A percentile compares a stretch with the other conserved stretches of the same genome.
Evolutionary conservation across 2,888 invertebrate species (phyloP).

Genomic region (Oscheius sp.): DNA sequence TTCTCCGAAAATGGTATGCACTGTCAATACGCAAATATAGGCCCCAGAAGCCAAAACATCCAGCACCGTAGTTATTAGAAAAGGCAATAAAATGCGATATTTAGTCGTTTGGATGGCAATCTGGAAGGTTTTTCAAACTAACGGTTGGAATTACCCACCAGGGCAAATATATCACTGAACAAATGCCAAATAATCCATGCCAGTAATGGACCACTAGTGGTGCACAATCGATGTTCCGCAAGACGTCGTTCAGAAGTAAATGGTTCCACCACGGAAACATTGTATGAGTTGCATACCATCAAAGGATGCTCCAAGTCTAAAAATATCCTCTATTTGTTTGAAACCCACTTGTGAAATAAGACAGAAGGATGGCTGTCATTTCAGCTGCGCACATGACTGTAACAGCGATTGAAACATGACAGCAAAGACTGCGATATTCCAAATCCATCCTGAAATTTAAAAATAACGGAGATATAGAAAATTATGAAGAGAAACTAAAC

Average conservation of each 20-base stretch:
- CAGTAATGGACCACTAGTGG: constrained; percentile 47
- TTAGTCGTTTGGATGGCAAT: constrained; percentile 40
- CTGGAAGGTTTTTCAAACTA: constrained; percentile 29
- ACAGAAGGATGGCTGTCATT: constrained; percentile 40
- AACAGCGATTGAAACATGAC: constrained; percentile 51
- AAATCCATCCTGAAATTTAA: constrained; percentile 31
- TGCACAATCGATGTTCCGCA: constrained; percentile 47
- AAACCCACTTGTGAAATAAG: constrained; percentile 47
- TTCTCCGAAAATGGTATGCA: constrained; percentile 38
- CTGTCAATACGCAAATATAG: constrained; percentile 43
- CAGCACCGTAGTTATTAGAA: constrained; percentile 39
- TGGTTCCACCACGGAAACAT: constrained; percentile 42
- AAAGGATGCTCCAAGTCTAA: constrained; percentile 51
- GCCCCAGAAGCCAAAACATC: constrained; percentile 47
- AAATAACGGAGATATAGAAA: no score
- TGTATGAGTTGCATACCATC: constrained; percentile 49
- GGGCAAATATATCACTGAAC: constrained; percentile 44
- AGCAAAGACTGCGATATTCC: constrained; percentile 49
- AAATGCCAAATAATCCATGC: constrained; percentile 53
- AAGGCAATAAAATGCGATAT: constrained; percentile 35
- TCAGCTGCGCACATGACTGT: constrained; percentile 43
- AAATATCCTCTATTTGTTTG: background rate
- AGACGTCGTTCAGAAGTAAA: constrained; percentile 40
- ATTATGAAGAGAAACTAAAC: background rate
- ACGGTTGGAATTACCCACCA: constrained; percentile 33